Base-by-base conservation (phyloP, 2,888 invertebrate genomes). In the Ichneumon xanthorius region DNA sequence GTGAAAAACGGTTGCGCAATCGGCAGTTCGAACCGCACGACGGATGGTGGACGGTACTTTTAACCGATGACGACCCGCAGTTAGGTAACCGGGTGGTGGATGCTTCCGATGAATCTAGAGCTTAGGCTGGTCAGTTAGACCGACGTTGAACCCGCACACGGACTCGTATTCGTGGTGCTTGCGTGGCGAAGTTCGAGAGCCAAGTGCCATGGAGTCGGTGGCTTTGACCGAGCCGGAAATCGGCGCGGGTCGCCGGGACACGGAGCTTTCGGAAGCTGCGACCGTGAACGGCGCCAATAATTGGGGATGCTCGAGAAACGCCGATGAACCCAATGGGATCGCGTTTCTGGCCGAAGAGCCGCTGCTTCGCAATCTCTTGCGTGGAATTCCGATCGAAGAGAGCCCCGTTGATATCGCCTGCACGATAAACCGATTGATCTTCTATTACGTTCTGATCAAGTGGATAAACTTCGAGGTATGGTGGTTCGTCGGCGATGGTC, bases 381-480 rank as follows among this genome's bases (percentile, higher is more conserved):
- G 86, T 50, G 89, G 88, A 26, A 87, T 89, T 63, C 80, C 87
- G 2, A 80, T 73, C 40, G 90, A 91, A 63, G 82, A 87, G 80
- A 86, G 89, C 77, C 83, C 72, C 16, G 77, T 86, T 68, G 91
- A 91, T 14, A 82, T 90, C 14, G 80, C 88, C 11, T 91, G 90
- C 75, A 90, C 91, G 68, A 88, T 92, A 61, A 92, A 91, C 86
- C 88, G 88, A 55, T 82, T 92, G 50, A 55, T 92, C 40, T 92
- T 91, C 83, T 91, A 89, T 50, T 90, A 89, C 53, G 87, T 91
- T 30, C 80, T 91, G 45, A 22, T 92, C 76, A 90, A 90, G 85
- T 92, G 93, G 91, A 86, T 92, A 55, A 91, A 92, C 84, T 88
- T 91, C 37, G 90, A 92, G 53, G 85, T 92, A 40, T 91, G 90